Conservation (phyloP, 2,888 invertebrate species). For the Drosophila sordidapex region DNA sequence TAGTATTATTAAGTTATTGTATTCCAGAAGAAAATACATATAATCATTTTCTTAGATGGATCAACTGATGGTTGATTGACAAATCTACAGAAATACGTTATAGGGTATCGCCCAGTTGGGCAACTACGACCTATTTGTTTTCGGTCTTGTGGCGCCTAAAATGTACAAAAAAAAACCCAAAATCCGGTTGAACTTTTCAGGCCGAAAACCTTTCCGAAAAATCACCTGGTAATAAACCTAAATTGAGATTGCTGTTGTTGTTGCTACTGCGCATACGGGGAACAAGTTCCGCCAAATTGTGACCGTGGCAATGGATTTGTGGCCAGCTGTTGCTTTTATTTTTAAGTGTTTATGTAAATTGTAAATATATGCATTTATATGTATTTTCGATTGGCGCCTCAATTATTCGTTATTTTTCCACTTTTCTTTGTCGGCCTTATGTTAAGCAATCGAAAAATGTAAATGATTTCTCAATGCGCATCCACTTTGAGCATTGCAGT, state of each 20-base stretch:
- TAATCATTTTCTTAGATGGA: neutral
- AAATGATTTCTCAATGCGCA: conserved; percentile 68
- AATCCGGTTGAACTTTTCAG: conserved; percentile 54
- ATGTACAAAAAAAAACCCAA: neutral
- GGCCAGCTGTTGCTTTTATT: conserved; percentile 43
- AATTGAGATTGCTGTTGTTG: conserved; percentile 29
- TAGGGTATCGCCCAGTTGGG: conserved; percentile 4
- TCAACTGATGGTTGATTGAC: neutral
- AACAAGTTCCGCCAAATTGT: conserved; percentile 79
- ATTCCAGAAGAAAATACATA: neutral
- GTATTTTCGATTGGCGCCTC: conserved; percentile 39
- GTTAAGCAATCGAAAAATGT: conserved; percentile 62
- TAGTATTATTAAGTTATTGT: neutral
- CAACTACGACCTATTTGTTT: neutral
- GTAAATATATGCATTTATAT: conserved; percentile 15
- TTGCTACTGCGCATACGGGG: conserved; percentile 30
- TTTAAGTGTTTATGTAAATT: conserved; percentile 68
- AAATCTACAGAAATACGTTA: neutral
- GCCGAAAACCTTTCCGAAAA: conserved; percentile 38
- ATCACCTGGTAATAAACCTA: conserved; percentile 62
- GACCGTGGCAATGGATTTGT: conserved; percentile 80
- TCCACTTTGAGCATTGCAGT: conserved; percentile 33
- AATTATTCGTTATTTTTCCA: conserved; percentile 33
- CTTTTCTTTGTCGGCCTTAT: conserved; percentile 43
- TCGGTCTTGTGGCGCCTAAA: conserved; percentile 7